Evolutionary conservation across 2,888 invertebrate genomes (phyloP).

Genomic region (Pollenia amentaria): DNA sequence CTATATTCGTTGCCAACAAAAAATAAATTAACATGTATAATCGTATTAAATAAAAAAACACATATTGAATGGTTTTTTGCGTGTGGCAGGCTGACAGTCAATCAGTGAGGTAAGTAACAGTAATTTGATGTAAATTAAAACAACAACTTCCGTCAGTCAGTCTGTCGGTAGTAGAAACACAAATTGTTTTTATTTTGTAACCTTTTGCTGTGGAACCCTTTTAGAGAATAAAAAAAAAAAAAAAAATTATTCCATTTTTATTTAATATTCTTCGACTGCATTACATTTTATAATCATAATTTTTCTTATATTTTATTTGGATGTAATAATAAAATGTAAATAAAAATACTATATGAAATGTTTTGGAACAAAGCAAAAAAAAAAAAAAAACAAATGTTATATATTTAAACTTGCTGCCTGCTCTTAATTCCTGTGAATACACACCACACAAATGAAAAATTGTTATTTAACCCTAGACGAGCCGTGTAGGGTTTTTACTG

Average conservation of each 20-base stretch:
- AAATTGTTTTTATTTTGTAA: background rate
- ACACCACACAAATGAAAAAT: no score
- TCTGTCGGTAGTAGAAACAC: background rate
- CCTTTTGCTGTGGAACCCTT: slow-evolving; percentile 1
- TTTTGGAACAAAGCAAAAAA: background rate
- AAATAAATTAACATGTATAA: slow-evolving; percentile 24
- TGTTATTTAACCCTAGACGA: no score
- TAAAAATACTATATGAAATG: slow-evolving; percentile 1
- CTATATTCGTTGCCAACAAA: slow-evolving; percentile 30
- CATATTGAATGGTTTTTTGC: slow-evolving; percentile 33
- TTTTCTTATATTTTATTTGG: background rate
- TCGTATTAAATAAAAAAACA: slow-evolving; percentile 20
- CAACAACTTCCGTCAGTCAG: slow-evolving; percentile 63
- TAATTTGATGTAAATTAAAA: slow-evolving; percentile 69
- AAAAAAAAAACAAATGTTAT: no score
- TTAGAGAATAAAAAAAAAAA: slow-evolving; percentile 34
- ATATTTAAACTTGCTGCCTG: no score
- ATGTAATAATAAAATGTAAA: slow-evolving; percentile 36
- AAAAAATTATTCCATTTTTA: background rate
- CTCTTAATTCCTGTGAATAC: no score
- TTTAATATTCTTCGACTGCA: slow-evolving; percentile 45
- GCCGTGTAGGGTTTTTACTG: no score
- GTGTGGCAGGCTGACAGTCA: slow-evolving; percentile 31
- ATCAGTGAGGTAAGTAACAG: slow-evolving; percentile 51
- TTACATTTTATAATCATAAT: background rate